phyloP scores from a whole-genome alignment of 2,113 vertebrate genomes.

The Melanotaenia duboulayi region DNA sequence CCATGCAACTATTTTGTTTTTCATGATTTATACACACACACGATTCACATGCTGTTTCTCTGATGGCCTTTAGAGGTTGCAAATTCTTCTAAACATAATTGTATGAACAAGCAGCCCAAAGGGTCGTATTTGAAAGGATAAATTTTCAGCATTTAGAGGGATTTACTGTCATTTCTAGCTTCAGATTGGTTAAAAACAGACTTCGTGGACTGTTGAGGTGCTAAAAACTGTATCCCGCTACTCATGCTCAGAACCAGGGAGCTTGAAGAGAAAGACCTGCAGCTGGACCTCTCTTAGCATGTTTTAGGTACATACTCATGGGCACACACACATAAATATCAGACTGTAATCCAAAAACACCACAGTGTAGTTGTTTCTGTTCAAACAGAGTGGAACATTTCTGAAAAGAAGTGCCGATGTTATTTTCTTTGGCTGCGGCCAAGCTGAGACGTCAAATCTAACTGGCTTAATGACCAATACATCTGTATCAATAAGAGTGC shows the following conservation, averaged over 20 bases:
- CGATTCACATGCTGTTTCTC: too few relatives aligned
- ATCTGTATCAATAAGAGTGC: conserved; percentile 84
- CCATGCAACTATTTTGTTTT: too few relatives aligned
- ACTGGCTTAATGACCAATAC: conserved; percentile 84
- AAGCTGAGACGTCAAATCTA: conserved; percentile 74
- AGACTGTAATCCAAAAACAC: conserved; percentile 59
- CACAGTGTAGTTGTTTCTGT: conserved; percentile 55
- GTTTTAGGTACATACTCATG: conserved; percentile 30
- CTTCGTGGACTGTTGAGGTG: neutral
- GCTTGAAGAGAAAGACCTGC: neutral
- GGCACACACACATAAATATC: conserved; percentile 25
- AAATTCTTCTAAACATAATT: too few relatives aligned
- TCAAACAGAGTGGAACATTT: conserved; percentile 73
- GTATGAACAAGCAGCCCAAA: too few relatives aligned
- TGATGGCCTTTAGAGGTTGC: too few relatives aligned
- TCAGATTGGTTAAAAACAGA: too few relatives aligned
- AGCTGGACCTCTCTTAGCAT: neutral
- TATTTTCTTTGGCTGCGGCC: conserved; percentile 81
- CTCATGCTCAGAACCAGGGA: neutral
- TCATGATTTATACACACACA: too few relatives aligned
- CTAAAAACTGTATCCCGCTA: neutral
- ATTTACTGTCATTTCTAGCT: too few relatives aligned
- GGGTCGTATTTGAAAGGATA: too few relatives aligned
- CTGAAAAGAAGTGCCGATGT: conserved; percentile 58
- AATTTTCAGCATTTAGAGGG: too few relatives aligned